Evolutionary conservation across 2,888 invertebrate genomes (phyloP).

Genomic region (Sussaba pulchella): DNA sequence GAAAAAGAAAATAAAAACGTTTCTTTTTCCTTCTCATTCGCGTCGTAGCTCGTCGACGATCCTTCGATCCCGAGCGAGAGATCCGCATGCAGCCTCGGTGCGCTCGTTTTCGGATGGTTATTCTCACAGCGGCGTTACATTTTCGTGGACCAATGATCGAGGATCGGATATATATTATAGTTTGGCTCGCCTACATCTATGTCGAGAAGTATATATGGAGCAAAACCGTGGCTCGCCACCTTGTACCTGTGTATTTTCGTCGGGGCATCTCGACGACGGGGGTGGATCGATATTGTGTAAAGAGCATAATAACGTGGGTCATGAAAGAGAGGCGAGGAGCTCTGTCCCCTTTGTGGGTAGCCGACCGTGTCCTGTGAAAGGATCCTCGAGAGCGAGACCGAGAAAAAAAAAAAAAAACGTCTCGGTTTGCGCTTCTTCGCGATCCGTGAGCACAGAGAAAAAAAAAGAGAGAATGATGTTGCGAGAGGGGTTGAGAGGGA

Average conservation of each 20-base stretch:
- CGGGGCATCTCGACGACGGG: constrained; percentile 64
- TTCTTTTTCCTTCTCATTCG: no score
- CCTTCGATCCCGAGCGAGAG: no score
- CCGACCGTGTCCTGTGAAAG: constrained; percentile 83
- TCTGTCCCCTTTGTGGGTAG: constrained; percentile 82
- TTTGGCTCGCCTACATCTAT: constrained; percentile 19
- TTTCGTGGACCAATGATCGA: constrained; percentile 34
- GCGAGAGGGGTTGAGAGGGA: no score
- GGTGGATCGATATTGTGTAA: constrained; percentile 82
- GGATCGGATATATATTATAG: constrained; percentile 26
- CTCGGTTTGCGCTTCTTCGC: neutral
- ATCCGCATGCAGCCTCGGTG: no score
- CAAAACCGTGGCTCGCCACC: constrained; percentile 18
- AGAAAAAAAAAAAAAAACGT: constrained; percentile 31
- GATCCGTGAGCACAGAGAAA: constrained; percentile 34
- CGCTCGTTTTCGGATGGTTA: no score
- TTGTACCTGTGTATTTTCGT: constrained; percentile 62
- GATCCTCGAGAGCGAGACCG: constrained; percentile 72
- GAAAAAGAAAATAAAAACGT: constrained; percentile 30
- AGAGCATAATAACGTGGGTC: constrained; percentile 82
- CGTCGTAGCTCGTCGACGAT: no score
- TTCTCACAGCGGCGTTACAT: no score
- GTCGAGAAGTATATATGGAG: constrained; percentile 18
- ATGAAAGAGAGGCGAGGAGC: constrained; percentile 73
- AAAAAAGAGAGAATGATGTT: no score